phyloP scores from a whole-genome alignment of 2,888 invertebrate species.

The Agonopterix alstromeriana region DNA sequence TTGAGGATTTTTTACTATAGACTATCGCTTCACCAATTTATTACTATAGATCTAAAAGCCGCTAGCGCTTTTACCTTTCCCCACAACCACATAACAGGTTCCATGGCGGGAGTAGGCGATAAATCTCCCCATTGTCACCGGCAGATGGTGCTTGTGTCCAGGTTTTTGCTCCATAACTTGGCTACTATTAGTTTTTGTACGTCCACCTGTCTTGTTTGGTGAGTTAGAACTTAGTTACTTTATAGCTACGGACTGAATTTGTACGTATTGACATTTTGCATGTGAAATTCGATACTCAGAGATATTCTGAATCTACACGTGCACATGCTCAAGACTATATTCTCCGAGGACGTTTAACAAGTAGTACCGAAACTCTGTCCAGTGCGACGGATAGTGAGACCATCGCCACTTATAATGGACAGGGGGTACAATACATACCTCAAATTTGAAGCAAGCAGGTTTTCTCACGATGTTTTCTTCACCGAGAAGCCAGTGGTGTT shows the following conservation, averaged over 20 bases:
- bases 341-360: no score
- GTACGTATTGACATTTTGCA: conserved; percentile 29
- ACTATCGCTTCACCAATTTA: no score
- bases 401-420: no score
- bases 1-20: no score
- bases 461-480: no score
- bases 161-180: conserved; percentile 61
- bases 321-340: no score
- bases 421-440: no score
- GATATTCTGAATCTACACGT: no score
- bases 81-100: background rate
- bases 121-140: conserved; percentile 62
- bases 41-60: background rate
- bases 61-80: background rate
- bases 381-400: no score
- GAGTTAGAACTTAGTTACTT: conserved; percentile 1
- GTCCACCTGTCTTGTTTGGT: conserved; percentile 25
- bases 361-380: no score
- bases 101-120: conserved; percentile 39
- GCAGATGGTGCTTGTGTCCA: conserved; percentile 59
- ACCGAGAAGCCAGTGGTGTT: no score
- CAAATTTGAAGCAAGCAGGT: no score
- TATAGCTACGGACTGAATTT: background rate
- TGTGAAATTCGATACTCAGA: background rate
- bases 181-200: conserved; percentile 47